Percentiles rank a stretch among this genome's conserved stretches.
These are phyloP conservation scores for Carposina sasakii DNA, from an alignment of 1,140 invertebrate species.

Conservation along the genomic window DNA sequence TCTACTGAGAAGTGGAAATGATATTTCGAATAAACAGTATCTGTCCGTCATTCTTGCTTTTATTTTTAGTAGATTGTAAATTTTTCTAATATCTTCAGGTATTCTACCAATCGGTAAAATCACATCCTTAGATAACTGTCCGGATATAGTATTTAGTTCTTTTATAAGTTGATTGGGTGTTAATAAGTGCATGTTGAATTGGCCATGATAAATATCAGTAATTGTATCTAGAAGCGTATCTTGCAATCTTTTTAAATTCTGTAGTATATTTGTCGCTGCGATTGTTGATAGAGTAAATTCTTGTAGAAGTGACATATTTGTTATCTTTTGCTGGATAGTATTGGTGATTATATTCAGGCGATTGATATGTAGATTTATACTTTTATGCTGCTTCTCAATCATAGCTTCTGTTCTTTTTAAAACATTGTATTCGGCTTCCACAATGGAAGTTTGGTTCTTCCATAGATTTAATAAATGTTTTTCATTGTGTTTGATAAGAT, in stretches of 20 bases:
- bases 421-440: conserved; percentile 13
- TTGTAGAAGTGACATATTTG: conserved; percentile 10
- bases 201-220: conserved; percentile 18
- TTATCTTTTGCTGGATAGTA: neutral
- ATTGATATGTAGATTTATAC: conserved; percentile 10
- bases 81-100: neutral
- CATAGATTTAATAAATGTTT: conserved; percentile 10
- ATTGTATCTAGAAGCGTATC: conserved; percentile 14
- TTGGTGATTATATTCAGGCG: neutral
- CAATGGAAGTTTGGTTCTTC: conserved; percentile 10
- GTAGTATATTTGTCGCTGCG: conserved; percentile 14
- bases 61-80: neutral
- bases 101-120: conserved; percentile 13
- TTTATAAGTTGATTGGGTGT: conserved; percentile 15
- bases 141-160: conserved; percentile 14
- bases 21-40: neutral
- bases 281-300: conserved; percentile 14
- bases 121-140: conserved; percentile 15
- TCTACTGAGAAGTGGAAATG: neutral
- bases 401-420: conserved; percentile 11
- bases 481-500: conserved; percentile 10
- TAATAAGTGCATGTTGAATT: conserved; percentile 18
- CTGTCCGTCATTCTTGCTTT: conserved; percentile 1
- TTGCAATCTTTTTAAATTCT: conserved; percentile 14
- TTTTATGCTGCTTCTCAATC: conserved; percentile 12